Evolutionary conservation across 1,140 invertebrate genomes (phyloP), one percentile per base, ranked within the genome.

Genomic region (Drosophila hydei): DNA sequence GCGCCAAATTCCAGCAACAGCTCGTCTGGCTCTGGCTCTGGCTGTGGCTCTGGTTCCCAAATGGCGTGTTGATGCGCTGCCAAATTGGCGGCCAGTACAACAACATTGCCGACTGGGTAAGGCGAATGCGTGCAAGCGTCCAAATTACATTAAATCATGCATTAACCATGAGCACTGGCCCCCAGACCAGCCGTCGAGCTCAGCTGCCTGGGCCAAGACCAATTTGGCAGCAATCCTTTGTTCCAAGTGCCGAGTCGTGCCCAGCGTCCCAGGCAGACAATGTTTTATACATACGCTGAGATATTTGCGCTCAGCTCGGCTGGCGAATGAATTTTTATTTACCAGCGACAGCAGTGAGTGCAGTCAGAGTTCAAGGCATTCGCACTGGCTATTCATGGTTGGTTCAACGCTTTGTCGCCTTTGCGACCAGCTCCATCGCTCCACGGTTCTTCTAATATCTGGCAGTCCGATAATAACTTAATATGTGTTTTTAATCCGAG

Each of bases 401-500:
- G 67, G 65, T 72, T 63, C 73, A 77, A 50, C 42, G 40, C 33
- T 33, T 47, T 67, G 14, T 60, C 38, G 48, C 40, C 21, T 19
- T 25, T 23, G n/a, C n/a, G n/a, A n/a, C n/a, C n/a, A n/a, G n/a
- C n/a, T n/a, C n/a, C 9, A 3, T n/a, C 16, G 6, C 18, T 16
- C 27, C 36, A 19, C 27, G 1, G 19, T 19, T 38, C 16, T 33
- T 33, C 14, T 50, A 36, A 23, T 61, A 50, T 36, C 45, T 40
- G 30, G 23, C 58, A 71, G 45, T 62, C 48, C 75, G 89, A 89
- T 91, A 91, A 91, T 91, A 91, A 90, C 89, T 91, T 91, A 91
- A 91, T 91, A 91, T 90, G 78, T 50, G 64, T 89, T 89, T 90
- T 89, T 91, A 91, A 91, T 91, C 85, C 79, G 72, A 72, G 70